Evolutionary conservation across 2,113 vertebrate genomes (phyloP).

Genomic region (Capreolus pygargus): DNA sequence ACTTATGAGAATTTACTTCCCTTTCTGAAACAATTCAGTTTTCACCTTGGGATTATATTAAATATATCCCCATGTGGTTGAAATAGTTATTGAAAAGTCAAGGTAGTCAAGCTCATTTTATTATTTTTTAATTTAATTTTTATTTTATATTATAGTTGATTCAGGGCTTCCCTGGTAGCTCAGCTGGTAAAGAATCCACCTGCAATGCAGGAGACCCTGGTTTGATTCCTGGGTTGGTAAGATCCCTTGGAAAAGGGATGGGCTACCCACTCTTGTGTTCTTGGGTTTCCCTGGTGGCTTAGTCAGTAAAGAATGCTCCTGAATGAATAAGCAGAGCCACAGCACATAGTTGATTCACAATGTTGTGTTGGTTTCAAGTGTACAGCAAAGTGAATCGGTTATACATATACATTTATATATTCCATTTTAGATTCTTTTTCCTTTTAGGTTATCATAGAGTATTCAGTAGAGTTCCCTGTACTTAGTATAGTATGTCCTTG

Average conservation of each 20-base stretch:
- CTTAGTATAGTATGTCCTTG: background rate
- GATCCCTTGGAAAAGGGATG: background rate
- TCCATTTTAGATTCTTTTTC: background rate
- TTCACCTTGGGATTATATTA: slow-evolving; percentile 16
- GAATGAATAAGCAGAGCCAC: background rate
- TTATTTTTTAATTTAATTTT: background rate
- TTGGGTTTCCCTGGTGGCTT: background rate
- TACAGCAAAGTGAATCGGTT: background rate
- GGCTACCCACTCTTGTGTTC: background rate
- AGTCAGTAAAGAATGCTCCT: background rate
- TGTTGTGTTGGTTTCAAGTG: background rate
- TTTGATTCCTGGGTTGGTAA: background rate
- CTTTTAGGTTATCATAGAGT: background rate
- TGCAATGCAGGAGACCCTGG: background rate
- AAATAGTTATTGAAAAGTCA: slow-evolving; percentile 2
- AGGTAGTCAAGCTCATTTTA: background rate
- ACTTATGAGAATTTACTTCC: background rate
- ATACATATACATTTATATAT: background rate
- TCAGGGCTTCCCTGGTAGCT: background rate
- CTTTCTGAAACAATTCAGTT: slow-evolving; percentile 9
- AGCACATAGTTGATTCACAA: background rate
- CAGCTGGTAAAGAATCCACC: background rate
- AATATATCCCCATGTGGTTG: background rate
- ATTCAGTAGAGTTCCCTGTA: background rate
- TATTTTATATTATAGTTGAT: background rate